phyloP scores from a whole-genome alignment of 2,113 vertebrate species.

The Catharus bicknelli region DNA sequence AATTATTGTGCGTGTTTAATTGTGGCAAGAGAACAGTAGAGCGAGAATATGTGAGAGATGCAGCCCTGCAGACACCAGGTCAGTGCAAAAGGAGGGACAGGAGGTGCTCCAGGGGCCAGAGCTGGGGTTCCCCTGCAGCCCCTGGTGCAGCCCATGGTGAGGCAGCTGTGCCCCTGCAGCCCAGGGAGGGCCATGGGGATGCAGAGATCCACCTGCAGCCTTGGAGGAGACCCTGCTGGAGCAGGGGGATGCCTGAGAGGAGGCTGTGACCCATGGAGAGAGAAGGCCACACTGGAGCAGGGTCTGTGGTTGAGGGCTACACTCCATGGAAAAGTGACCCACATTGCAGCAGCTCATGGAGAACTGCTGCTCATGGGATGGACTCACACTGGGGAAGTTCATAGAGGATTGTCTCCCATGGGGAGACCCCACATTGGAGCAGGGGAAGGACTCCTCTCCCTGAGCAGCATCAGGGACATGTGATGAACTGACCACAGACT shows the following conservation, averaged over 20 bases:
- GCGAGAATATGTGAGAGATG: neutral
- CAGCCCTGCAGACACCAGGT: accelerated
- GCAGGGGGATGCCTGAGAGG: neutral
- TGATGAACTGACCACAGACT: too few relatives aligned
- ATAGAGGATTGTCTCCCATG: neutral
- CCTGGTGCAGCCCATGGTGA: accelerated
- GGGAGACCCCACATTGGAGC: neutral
- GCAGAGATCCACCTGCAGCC: too few relatives aligned
- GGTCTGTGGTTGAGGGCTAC: neutral
- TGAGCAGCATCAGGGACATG: neutral
- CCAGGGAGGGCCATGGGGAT: too few relatives aligned
- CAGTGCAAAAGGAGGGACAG: accelerated
- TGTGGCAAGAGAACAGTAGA: neutral
- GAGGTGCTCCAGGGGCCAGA: neutral
- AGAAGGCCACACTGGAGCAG: too few relatives aligned
- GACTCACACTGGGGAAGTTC: neutral
- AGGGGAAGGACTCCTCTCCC: neutral
- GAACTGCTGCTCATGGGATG: too few relatives aligned
- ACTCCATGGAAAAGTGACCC: neutral
- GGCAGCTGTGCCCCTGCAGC: neutral
- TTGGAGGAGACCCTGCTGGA: too few relatives aligned
- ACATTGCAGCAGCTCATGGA: neutral
- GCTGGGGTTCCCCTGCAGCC: neutral
- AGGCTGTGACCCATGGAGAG: neutral
- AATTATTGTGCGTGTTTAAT: too few relatives aligned